These are phyloP conservation scores for Hoplostethus mediterraneus DNA, from an alignment of 2,797 vertebrate genomes.

Conservation along the genomic window DNA sequence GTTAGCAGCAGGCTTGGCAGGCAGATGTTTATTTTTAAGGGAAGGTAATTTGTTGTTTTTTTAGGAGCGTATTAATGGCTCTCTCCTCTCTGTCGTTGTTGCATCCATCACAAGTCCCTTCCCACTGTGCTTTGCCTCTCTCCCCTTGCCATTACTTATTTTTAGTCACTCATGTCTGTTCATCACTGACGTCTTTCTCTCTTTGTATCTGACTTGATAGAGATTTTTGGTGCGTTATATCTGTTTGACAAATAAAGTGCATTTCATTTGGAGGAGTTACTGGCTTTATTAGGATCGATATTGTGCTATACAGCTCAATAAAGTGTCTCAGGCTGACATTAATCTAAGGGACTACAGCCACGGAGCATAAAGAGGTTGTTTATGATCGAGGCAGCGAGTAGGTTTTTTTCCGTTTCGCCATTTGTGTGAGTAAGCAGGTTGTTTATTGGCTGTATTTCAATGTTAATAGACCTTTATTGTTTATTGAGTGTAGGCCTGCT, in stretches of 20 bases:
- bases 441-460: conserved; percentile 75
- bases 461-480: conserved; percentile 80
- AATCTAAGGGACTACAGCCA: conserved; percentile 33
- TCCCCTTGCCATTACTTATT: not conserved
- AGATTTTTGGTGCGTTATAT: conserved; percentile 18
- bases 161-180: conserved; percentile 23
- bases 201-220: conserved; percentile 11
- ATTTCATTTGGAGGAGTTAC: conserved; percentile 57
- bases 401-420: conserved; percentile 33
- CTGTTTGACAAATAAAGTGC: conserved; percentile 36
- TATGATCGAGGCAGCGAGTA: conserved; percentile 46
- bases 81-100: conserved; percentile 2
- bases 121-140: not conserved
- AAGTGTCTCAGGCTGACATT: conserved; percentile 41
- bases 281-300: conserved; percentile 60
- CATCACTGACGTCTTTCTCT: conserved; percentile 11
- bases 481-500: conserved; percentile 76
- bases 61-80: conserved; percentile 19
- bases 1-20: conserved; percentile 38
- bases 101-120: conserved; percentile 17
- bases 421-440: conserved; percentile 60
- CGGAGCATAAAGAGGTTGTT: conserved; percentile 56
- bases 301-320: conserved; percentile 49
- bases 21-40: conserved; percentile 32
- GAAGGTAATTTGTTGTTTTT: conserved; percentile 16